Conservation (phyloP, 2,797 vertebrate genomes). For the Falco cherrug region DNA sequence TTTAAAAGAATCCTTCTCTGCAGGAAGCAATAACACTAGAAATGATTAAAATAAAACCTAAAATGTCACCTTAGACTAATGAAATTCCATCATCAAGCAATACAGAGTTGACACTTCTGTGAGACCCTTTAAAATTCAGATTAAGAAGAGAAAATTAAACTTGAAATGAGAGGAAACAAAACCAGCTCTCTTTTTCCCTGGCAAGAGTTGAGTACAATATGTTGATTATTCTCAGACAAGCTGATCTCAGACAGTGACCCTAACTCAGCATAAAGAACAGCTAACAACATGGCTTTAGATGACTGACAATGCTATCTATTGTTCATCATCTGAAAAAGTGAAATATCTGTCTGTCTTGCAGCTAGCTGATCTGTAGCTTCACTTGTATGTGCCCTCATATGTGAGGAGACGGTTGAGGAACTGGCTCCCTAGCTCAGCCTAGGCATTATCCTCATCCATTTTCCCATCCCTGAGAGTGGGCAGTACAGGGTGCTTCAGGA, state of each 20-base stretch:
- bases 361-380: neutral
- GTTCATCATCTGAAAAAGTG: neutral
- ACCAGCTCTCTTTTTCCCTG: neutral
- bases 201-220: neutral
- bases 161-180: conserved; percentile 5
- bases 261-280: neutral
- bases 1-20: conserved; percentile 45
- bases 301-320: neutral
- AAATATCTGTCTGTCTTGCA: neutral
- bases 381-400: neutral
- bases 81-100: conserved; percentile 48
- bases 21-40: conserved; percentile 36
- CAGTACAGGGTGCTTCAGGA: neutral
- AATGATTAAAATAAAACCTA: conserved; percentile 55
- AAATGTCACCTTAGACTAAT: conserved; percentile 58
- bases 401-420: neutral
- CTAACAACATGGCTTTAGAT: neutral
- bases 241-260: neutral
- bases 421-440: neutral
- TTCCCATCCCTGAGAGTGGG: neutral
- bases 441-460: neutral
- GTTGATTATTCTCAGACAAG: conserved; percentile 25
- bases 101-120: neutral
- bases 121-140: conserved; percentile 28
- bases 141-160: conserved; percentile 39